Conservation (phyloP, 2,113 vertebrate genomes). For the Xenus cinereus region DNA sequence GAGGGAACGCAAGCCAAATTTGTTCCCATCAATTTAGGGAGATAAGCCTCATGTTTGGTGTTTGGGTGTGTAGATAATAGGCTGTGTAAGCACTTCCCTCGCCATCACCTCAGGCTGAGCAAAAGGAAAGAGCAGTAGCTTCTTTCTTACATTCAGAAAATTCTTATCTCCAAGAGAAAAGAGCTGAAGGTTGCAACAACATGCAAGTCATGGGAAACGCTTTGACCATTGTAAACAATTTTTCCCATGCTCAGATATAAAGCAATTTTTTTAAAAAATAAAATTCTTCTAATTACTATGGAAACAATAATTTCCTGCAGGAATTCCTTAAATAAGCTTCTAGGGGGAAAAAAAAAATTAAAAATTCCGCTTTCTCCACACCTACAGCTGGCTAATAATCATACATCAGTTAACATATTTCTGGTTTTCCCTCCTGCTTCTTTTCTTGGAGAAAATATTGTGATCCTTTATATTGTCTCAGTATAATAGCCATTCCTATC, state of each 20-base stretch:
- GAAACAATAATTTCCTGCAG: background rate
- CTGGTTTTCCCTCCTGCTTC: background rate
- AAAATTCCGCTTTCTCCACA: background rate
- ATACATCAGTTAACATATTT: background rate
- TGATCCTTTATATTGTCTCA: slow-evolving; percentile 39
- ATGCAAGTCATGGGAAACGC: background rate
- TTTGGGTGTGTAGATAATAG: background rate
- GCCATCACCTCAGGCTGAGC: background rate
- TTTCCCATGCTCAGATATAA: background rate
- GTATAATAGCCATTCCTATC: slow-evolving; percentile 26
- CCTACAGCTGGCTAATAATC: slow-evolving; percentile 3
- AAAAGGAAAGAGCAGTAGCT: background rate
- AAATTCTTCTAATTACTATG: background rate
- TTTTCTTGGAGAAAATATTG: slow-evolving; percentile 57
- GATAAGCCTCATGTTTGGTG: background rate
- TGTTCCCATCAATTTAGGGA: background rate
- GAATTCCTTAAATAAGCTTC: background rate
- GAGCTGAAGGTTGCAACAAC: background rate
- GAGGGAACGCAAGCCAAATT: background rate
- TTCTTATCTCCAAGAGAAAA: background rate
- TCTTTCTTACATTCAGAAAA: background rate
- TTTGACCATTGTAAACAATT: background rate
- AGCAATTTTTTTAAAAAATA: background rate
- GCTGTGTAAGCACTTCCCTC: background rate
- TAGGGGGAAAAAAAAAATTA: background rate